These are phyloP conservation scores for Megalops cyprinoides DNA, from an alignment of 2,797 vertebrate genomes.

Conservation along the genomic window DNA sequence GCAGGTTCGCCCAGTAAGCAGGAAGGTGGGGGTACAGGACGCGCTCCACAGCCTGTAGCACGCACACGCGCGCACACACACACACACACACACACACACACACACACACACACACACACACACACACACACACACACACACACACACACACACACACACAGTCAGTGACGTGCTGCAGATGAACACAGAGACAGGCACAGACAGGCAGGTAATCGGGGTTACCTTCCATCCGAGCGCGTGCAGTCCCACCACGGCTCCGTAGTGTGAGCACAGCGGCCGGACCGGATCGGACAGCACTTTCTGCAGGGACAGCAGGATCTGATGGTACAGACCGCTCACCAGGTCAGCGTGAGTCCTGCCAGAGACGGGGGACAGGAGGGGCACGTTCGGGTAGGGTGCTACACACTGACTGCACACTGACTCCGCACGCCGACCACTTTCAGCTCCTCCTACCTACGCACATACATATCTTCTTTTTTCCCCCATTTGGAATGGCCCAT, in stretches of 20 bases:
- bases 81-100: constrained; percentile 11
- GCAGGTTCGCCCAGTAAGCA: constrained; percentile 91
- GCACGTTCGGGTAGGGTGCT: too few species aligned
- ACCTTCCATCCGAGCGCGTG: constrained; percentile 94
- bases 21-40: constrained; percentile 90
- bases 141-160: not conserved
- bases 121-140: constrained; percentile 1
- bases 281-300: constrained; percentile 92
- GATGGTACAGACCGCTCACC: constrained; percentile 89
- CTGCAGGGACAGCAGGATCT: constrained; percentile 90
- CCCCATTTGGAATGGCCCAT: too few species aligned
- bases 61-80: constrained; percentile 21
- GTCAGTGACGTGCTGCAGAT: not conserved
- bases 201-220: not conserved
- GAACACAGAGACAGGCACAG: not conserved
- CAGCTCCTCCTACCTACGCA: too few species aligned
- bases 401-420: too few species aligned
- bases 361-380: not conserved
- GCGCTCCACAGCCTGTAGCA: constrained; percentile 83
- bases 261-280: constrained; percentile 92
- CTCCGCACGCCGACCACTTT: too few species aligned
- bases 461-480: too few species aligned
- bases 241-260: constrained; percentile 90
- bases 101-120: constrained; percentile 20
- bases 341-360: constrained; percentile 87